Percentiles rank a stretch among this genome's conserved stretches.
Evolutionary conservation across 1,140 invertebrate genomes (phyloP).

Genomic region (Parapsyche elsis): DNA sequence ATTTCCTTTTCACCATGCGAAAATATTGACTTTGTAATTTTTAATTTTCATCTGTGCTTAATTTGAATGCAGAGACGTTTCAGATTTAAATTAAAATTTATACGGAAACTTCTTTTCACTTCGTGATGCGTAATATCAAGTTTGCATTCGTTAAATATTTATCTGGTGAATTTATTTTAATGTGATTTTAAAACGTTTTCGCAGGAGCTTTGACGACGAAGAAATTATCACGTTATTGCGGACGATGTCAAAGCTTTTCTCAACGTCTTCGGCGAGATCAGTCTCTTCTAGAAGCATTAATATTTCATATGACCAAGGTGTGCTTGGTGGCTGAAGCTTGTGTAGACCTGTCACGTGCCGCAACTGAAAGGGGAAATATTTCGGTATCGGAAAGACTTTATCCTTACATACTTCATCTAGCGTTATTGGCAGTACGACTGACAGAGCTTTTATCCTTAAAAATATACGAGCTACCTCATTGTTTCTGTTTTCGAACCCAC

Average conservation of each 20-base stretch:
- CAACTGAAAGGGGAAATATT: conserved; percentile 32
- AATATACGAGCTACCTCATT: conserved; percentile 15
- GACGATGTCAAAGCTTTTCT: not conserved
- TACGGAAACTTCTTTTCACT: not conserved
- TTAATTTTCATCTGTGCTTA: conserved; percentile 5
- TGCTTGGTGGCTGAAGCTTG: conserved; percentile 13
- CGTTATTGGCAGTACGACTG: conserved; percentile 44
- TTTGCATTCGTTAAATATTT: too few species aligned
- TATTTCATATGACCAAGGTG: conserved; percentile 33
- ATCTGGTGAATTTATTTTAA: not conserved
- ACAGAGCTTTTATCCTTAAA: conserved; percentile 45
- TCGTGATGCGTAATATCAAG: not conserved
- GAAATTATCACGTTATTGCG: conserved; percentile 32
- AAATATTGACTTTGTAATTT: conserved; percentile 25
- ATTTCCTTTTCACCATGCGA: not conserved
- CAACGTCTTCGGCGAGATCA: conserved; percentile 3
- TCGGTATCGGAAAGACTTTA: conserved; percentile 30
- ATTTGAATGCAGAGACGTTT: not conserved
- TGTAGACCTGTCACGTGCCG: conserved; percentile 30
- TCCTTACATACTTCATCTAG: conserved; percentile 18
- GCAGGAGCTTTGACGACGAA: not conserved
- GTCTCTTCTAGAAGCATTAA: conserved; percentile 16
- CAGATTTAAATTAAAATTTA: conserved; percentile 1
- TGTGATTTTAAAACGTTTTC: not conserved
- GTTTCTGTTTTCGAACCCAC: conserved; percentile 22